phyloP scores from a whole-genome alignment of 2,797 vertebrate species.

The Xerus rutilus region DNA sequence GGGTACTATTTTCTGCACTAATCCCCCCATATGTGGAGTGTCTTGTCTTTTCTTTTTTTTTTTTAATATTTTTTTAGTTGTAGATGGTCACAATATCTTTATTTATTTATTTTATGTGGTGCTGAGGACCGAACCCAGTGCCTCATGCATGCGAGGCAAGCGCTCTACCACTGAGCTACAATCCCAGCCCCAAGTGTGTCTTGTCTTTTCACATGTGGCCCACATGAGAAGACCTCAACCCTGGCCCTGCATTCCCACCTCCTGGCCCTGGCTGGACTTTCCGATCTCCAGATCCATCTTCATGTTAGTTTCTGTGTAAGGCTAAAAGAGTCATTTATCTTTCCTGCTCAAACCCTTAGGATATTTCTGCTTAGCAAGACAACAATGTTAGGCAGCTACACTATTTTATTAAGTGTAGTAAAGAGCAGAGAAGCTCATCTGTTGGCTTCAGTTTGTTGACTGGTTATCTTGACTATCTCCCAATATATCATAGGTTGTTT shows the following conservation, averaged over 20 bases:
- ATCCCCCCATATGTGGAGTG: not conserved
- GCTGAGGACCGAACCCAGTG: no score
- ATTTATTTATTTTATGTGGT: no score
- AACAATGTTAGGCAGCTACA: not conserved
- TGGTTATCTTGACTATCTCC: conserved; percentile 60
- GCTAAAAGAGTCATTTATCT: not conserved
- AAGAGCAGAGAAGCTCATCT: conserved; percentile 29
- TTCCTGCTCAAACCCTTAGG: conserved; percentile 3
- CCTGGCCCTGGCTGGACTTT: not conserved
- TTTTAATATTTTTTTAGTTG: no score
- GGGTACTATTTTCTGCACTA: not conserved
- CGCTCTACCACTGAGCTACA: no score
- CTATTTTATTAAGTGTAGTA: conserved; percentile 66
- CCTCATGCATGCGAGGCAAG: no score
- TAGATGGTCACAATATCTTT: no score
- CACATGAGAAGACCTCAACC: fast-evolving
- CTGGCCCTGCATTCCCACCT: fast-evolving
- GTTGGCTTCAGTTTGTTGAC: conserved; percentile 39
- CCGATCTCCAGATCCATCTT: not conserved
- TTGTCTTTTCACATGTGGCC: not conserved
- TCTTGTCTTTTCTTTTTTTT: not conserved
- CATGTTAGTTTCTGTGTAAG: not conserved
- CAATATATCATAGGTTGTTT: conserved; percentile 69
- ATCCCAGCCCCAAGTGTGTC: not conserved
- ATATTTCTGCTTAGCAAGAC: conserved; percentile 32